phyloP scores from a whole-genome alignment of 1,140 invertebrate species.

The Dermatophagoides farinae region DNA sequence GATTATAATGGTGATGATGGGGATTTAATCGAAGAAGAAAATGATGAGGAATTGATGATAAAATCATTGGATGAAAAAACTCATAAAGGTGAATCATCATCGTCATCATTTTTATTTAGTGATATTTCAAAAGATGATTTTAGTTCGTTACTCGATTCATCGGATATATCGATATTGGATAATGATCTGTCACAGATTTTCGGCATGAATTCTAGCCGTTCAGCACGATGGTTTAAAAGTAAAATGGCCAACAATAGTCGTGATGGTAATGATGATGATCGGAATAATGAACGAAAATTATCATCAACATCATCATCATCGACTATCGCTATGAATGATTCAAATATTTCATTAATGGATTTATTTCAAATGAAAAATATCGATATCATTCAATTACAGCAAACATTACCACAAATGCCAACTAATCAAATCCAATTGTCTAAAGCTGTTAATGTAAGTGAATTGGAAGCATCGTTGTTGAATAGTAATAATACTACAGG shows the following conservation, averaged over 20 bases:
- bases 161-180: background rate
- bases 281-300: background rate
- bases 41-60: background rate
- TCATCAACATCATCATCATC: background rate
- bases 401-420: background rate
- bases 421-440: background rate
- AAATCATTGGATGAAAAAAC: background rate
- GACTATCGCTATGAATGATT: too few species aligned
- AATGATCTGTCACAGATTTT: background rate
- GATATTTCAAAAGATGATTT: background rate
- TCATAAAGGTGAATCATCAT: background rate
- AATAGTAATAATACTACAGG: background rate
- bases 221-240: constrained; percentile 1
- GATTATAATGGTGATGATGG: background rate
- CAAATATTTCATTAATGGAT: background rate
- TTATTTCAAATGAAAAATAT: background rate
- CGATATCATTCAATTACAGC: background rate
- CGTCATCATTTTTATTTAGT: background rate
- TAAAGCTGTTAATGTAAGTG: background rate
- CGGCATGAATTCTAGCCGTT: background rate
- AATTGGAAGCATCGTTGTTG: background rate
- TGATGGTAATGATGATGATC: background rate
- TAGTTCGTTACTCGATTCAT: background rate
- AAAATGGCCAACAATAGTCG: background rate
- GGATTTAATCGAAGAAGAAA: background rate